phyloP scores from a whole-genome alignment of 2,113 vertebrate species.

The human region GRCh38 chr15:96715501-96716000 shows the following conservation, averaged over 20 bases:
- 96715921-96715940: not conserved
- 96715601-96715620: slow-evolving; percentile 89
- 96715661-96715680: slow-evolving; percentile 90
- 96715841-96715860: slow-evolving; percentile 19
- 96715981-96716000: not conserved
- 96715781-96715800: slow-evolving; percentile 34
- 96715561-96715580: slow-evolving; percentile 90
- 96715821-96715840: slow-evolving; percentile 52
- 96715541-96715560: slow-evolving; percentile 85
- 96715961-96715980: not conserved
- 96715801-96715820: slow-evolving; percentile 43
- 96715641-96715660: slow-evolving; percentile 86
- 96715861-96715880: slow-evolving; percentile 31
- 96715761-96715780: slow-evolving; percentile 79
- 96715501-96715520: slow-evolving; percentile 86
- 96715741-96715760: slow-evolving; percentile 85
- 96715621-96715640: slow-evolving; percentile 88
- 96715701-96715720: slow-evolving; percentile 86
- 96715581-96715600: slow-evolving; percentile 89
- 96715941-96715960: not conserved
- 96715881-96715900: not conserved
- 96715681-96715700: slow-evolving; percentile 82
- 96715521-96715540: slow-evolving; percentile 89
- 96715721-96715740: slow-evolving; percentile 89
- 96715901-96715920: not conserved